These are phyloP conservation scores for Drosophila kuntzei DNA, from an alignment of 2,888 invertebrate genomes.

Conservation along the genomic window DNA sequence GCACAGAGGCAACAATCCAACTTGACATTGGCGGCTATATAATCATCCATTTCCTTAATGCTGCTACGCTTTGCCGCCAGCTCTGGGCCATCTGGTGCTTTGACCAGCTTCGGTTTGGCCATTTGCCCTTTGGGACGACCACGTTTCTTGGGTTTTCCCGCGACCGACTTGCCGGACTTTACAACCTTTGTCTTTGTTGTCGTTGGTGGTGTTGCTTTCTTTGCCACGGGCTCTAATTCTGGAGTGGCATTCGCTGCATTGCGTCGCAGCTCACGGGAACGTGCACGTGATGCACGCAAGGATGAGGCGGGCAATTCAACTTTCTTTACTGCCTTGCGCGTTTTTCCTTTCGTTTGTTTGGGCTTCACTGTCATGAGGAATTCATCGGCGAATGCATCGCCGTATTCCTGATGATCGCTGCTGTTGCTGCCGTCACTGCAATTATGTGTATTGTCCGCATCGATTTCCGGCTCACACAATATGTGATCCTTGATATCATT, in stretches of 20 bases:
- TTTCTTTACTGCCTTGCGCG: constrained; percentile 16
- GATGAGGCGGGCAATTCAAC: constrained; percentile 3
- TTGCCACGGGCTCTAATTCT: neutral
- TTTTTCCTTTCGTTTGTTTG: constrained; percentile 43
- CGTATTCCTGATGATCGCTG: constrained; percentile 3
- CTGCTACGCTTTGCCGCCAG: constrained; percentile 65
- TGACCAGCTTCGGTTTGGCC: constrained; percentile 11
- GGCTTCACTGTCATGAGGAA: neutral
- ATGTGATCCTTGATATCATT: constrained; percentile 66
- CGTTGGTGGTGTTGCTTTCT: neutral
- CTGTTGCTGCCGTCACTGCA: constrained; percentile 9
- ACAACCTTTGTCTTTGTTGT: neutral
- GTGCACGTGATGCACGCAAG: constrained; percentile 59
- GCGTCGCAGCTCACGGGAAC: constrained; percentile 59
- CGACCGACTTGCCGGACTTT: neutral
- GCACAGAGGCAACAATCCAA: constrained; percentile 67
- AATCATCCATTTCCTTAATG: constrained; percentile 74
- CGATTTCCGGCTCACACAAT: constrained; percentile 74
- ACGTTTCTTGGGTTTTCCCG: constrained; percentile 39
- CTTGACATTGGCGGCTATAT: constrained; percentile 73
- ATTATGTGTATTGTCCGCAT: constrained; percentile 39
- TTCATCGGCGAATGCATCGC: constrained; percentile 22
- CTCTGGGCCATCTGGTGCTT: constrained; percentile 24
- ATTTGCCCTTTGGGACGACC: constrained; percentile 62
- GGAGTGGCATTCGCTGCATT: constrained; percentile 5